Conservation (phyloP, 1,140 invertebrate species). For the Coenobita brevimanus region DNA sequence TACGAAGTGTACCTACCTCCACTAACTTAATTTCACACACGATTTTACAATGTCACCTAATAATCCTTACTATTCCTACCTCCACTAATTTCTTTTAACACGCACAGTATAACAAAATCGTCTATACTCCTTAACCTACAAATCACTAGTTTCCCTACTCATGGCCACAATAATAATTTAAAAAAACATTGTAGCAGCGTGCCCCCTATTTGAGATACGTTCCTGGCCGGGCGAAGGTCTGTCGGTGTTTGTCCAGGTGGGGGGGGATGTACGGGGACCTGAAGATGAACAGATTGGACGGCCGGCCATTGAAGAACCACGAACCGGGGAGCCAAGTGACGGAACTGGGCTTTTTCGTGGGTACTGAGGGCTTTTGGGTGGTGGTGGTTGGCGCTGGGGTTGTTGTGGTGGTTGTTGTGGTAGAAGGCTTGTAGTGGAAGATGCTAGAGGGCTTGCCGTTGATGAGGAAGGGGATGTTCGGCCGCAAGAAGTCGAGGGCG, state of each 20-base stretch:
- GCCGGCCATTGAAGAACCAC: slow-evolving; percentile 52
- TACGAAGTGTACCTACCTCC: too few relatives aligned
- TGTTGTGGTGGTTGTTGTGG: background rate
- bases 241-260: slow-evolving; percentile 39
- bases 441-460: slow-evolving; percentile 48
- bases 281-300: slow-evolving; percentile 49
- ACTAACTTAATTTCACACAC: too few relatives aligned
- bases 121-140: too few relatives aligned
- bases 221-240: slow-evolving; percentile 43
- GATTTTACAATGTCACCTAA: too few relatives aligned
- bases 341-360: slow-evolving; percentile 38
- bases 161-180: too few relatives aligned
- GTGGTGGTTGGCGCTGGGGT: slow-evolving; percentile 1
- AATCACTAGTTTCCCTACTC: too few relatives aligned
- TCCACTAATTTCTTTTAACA: too few relatives aligned
- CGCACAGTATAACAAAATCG: too few relatives aligned
- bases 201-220: slow-evolving; percentile 25
- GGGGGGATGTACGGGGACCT: slow-evolving; percentile 30
- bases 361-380: background rate
- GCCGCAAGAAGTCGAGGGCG: slow-evolving; percentile 33
- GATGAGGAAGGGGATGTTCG: slow-evolving; percentile 45
- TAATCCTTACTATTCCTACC: too few relatives aligned
- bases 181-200: background rate
- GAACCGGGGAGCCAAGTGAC: slow-evolving; percentile 41
- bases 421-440: slow-evolving; percentile 41